Base-by-base conservation (phyloP, 2,113 vertebrate species). In the Xerus inauris region DNA sequence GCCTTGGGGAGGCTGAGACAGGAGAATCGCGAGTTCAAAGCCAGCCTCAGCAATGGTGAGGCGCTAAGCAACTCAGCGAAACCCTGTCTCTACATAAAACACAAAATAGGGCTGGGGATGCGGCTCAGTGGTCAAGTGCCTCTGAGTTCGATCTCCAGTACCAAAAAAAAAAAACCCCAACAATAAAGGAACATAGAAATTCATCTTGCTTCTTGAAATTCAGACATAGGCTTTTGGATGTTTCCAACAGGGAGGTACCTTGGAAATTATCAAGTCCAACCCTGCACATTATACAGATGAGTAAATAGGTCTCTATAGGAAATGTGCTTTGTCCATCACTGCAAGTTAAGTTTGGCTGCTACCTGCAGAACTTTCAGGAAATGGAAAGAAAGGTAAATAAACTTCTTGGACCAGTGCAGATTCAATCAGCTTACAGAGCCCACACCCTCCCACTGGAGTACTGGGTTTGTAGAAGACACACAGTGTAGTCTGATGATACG, bases 401-500 rank as follows among this genome's bases (percentile, higher is more conserved):
- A 76, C 38, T 28, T 76, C 24, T 42, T 47, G 24, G 59, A 51
- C 16, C 26, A 11, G 26, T 16, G 24, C 28, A 89, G 24, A 54
- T n/a, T n/a, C 19, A 22, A 16, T 11, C 12, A 20, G 26, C 64
- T 6, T 19, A 2, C 0, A 1, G 54, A 28, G 35, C n/a, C 76
- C 35, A 24, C 19, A 1, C n/a, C 22, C 20, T 72, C 47, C 62
- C 8, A 2, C 30, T 17, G 35, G 30, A n/a, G 47, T 2, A 4
- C 30, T 40, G 65, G 59, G 62, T 42, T 76, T 11, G 12, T 38
- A n/a, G 57, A 28, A 20, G 51, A 75, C 38, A 32, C 19, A 45
- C 1, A 0, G 0, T 26, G 28, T 3, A 6, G 0, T 40, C 24
- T 47, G 75, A 35, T 42, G 17, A 54, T 20, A 28, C 5, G 57